Percentiles rank a stretch among this genome's conserved stretches.
These are phyloP conservation scores for Ennomos fuscantarius DNA, from an alignment of 2,888 invertebrate species.

Conservation along the genomic window DNA sequence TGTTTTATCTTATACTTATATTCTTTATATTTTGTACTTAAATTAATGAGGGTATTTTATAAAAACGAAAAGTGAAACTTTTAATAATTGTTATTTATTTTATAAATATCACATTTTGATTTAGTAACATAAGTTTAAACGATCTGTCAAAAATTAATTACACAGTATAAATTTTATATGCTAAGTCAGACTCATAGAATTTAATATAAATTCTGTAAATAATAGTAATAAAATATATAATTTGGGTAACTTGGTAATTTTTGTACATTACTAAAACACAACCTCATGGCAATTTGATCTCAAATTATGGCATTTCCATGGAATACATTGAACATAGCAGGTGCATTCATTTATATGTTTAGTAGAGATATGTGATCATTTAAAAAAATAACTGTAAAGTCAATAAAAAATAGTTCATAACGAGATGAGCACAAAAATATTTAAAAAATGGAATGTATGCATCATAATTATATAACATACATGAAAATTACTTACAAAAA, in stretches of 20 bases:
- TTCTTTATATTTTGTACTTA: too few species aligned
- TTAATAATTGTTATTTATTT: slow-evolving; percentile 53
- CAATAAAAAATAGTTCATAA: background rate
- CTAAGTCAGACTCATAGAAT: slow-evolving; percentile 82
- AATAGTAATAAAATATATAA: slow-evolving; percentile 63
- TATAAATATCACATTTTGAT: slow-evolving; percentile 79
- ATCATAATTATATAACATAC: slow-evolving; percentile 42
- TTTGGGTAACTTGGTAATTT: slow-evolving; percentile 80
- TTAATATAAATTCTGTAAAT: slow-evolving; percentile 77
- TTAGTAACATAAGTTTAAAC: slow-evolving; percentile 63
- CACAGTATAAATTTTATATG: slow-evolving; percentile 56
- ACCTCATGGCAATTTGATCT: slow-evolving; percentile 75
- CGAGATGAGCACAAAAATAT: slow-evolving; percentile 16
- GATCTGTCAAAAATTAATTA: slow-evolving; percentile 71
- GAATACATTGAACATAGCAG: slow-evolving; percentile 54
- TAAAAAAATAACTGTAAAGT: too few species aligned
- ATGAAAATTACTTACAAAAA: slow-evolving; percentile 17
- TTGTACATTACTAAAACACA: slow-evolving; percentile 81
- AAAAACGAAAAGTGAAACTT: slow-evolving; percentile 24
- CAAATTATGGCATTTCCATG: slow-evolving; percentile 73
- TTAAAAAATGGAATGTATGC: slow-evolving; percentile 65
- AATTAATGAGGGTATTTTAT: slow-evolving; percentile 34
- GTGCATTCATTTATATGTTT: slow-evolving; percentile 39
- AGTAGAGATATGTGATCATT: slow-evolving; percentile 1
- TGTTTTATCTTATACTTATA: too few species aligned